Evolutionary conservation across 2,797 vertebrate genomes (phyloP).

Genomic region (Galagoides demidoff): DNA sequence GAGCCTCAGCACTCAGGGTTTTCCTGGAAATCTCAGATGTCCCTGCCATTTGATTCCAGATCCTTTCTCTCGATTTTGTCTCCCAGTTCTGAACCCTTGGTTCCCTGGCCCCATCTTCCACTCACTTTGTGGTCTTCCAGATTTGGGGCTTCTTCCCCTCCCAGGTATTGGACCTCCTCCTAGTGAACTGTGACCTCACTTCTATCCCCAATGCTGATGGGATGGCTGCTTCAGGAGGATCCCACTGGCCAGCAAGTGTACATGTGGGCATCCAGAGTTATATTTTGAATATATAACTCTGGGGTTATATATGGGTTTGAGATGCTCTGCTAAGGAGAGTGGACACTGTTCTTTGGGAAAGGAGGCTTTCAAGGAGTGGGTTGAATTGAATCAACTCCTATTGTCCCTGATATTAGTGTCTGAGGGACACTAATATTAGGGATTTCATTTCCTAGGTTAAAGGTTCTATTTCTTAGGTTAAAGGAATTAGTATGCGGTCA

Average conservation of each 20-base stretch:
- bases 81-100: background rate
- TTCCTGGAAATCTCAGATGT: background rate
- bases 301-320: too few species aligned
- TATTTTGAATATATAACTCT: too few species aligned
- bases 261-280: fast-evolving
- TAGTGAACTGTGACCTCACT: background rate
- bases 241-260: background rate
- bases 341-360: background rate
- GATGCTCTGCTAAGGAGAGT: background rate
- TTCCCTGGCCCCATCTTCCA: background rate
- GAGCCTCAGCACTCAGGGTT: background rate
- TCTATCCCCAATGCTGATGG: background rate
- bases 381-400: background rate
- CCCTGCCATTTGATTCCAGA: background rate
- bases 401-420: background rate
- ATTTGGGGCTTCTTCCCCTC: background rate
- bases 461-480: background rate
- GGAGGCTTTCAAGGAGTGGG: background rate
- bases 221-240: background rate
- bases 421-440: background rate
- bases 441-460: background rate
- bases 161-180: background rate
- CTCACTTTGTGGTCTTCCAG: background rate
- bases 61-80: background rate
- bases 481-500: too few species aligned